Evolutionary conservation across 2,797 vertebrate genomes (phyloP), one percentile per base, ranked within the genome.

Genomic region (Octomys mimax): DNA sequence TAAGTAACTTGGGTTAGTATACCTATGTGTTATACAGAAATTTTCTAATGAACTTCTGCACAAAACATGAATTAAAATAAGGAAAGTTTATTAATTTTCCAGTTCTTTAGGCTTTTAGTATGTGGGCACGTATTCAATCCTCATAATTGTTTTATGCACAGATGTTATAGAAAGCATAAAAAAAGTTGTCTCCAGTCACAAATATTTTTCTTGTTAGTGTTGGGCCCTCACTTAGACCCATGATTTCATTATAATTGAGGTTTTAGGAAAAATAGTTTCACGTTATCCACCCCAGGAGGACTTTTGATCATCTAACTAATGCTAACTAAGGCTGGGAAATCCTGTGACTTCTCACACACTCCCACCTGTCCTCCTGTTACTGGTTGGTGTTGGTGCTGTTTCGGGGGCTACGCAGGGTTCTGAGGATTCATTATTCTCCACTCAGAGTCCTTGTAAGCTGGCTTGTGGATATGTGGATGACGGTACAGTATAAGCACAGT

Each of bases 31-130:
- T 61, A 59, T 33, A 14, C 13, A 54, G 9, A 88, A 85, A 21
- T 70, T 87, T 95, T 54, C 33, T 79, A 68, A 68, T 71, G 87
- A 93, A 70, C 21, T 24, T 92, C 12, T 83, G 4, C 54, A 54
- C 21, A 61, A 95, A 91, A 96, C 31, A 24, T 87, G 79, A 89
- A 77, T 61, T 84, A 75, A 93, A 93, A 46, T 92, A 52, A 82
- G 33, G n/a, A 78, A 95, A 73, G 9, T 52, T 91, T 42, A 79
- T 91, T 83, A 61, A 66, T 85, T 81, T 96, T 77, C 66, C 5
- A 66, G 4, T 87, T 49, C 33, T 86, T 92, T 78, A 77, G 66
- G 22, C 81, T 87, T 94, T 90, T 94, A 42, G 13, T 80, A 9
- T 49, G 12, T 89, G 61, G 21, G 52, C 46, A 68, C 70, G 82